Evolutionary conservation across 2,888 invertebrate species (phyloP).

Genomic region (Digitonthophagus gazella): DNA sequence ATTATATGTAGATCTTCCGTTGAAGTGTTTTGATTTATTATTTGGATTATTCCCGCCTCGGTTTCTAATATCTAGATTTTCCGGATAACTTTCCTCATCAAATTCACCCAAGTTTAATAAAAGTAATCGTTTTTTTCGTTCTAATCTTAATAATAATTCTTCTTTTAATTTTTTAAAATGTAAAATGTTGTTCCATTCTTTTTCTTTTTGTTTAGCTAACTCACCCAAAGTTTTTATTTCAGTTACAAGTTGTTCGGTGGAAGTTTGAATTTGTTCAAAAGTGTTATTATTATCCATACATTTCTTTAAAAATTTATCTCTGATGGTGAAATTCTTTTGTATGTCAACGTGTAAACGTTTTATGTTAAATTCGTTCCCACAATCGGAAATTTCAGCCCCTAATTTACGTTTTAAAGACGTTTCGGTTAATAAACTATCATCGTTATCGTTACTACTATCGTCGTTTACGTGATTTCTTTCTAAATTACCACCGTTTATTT

Average conservation of each 20-base stretch:
- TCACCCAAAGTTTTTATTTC: slow-evolving; percentile 72
- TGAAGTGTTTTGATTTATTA: slow-evolving; percentile 17
- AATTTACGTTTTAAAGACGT: slow-evolving; percentile 34
- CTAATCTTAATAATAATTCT: slow-evolving; percentile 70
- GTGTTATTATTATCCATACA: slow-evolving; percentile 64
- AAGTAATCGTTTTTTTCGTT: slow-evolving; percentile 67
- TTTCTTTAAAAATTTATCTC: slow-evolving; percentile 62
- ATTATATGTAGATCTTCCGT: slow-evolving; percentile 21
- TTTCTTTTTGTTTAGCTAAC: slow-evolving; percentile 76
- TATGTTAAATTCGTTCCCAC: slow-evolving; percentile 37
- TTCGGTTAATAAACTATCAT: no score
- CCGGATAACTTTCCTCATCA: slow-evolving; percentile 21
- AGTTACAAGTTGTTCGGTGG: slow-evolving; percentile 63
- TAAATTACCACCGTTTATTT: slow-evolving; percentile 20
- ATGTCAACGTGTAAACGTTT: slow-evolving; percentile 46
- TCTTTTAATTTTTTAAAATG: slow-evolving; percentile 83
- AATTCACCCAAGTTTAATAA: slow-evolving; percentile 33
- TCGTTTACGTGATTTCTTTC: slow-evolving; percentile 33
- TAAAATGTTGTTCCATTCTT: slow-evolving; percentile 82
- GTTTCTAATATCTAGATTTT: slow-evolving; percentile 2
- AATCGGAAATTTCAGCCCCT: slow-evolving; percentile 35
- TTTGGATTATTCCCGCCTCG: slow-evolving; percentile 17
- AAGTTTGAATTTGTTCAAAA: slow-evolving; percentile 61
- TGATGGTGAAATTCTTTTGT: slow-evolving; percentile 48
- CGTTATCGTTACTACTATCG: slow-evolving; percentile 31